Evolutionary conservation across 2,888 invertebrate genomes (phyloP).

Genomic region (Acrocyrtus sp.): DNA sequence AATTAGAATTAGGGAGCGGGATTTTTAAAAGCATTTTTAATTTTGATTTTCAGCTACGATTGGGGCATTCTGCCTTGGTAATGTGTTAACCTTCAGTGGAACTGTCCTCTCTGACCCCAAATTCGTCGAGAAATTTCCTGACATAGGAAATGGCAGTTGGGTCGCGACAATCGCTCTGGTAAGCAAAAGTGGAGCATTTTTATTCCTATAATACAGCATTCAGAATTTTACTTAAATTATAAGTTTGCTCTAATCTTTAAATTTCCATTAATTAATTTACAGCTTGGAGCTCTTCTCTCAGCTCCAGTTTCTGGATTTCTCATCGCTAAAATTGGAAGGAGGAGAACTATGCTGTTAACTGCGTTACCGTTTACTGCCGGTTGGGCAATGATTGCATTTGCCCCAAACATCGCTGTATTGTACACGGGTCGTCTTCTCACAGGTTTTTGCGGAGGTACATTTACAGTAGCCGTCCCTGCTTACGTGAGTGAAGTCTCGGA

Average conservation of each 20-base stretch:
- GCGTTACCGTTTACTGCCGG: constrained; percentile 53
- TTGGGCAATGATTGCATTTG: constrained; percentile 53
- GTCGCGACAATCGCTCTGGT: constrained; percentile 68
- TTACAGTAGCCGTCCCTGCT: constrained; percentile 51
- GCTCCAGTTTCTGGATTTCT: constrained; percentile 50
- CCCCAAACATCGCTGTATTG: constrained; percentile 43
- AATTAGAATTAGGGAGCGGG: no score
- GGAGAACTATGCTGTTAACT: constrained; percentile 47
- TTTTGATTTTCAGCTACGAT: constrained; percentile 43
- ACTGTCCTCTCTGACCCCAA: constrained; percentile 21
- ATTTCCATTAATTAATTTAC: no score
- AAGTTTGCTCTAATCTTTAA: no score
- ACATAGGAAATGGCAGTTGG: constrained; percentile 70
- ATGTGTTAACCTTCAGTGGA: constrained; percentile 43
- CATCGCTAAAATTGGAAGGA: constrained; percentile 47
- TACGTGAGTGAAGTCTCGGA: constrained; percentile 55
- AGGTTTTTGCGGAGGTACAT: constrained; percentile 55
- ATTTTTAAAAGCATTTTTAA: not conserved
- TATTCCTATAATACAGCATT: not conserved
- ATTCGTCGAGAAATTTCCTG: constrained; percentile 32
- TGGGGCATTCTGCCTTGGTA: constrained; percentile 52
- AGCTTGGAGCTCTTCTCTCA: constrained; percentile 52
- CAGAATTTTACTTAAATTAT: no score
- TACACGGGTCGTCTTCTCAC: constrained; percentile 56
- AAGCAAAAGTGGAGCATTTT: not conserved